A percentile compares a stretch with the other conserved stretches of the same genome.
Conservation (phyloP, 2,797 vertebrate species). For the Acestrorhynchus altus region DNA sequence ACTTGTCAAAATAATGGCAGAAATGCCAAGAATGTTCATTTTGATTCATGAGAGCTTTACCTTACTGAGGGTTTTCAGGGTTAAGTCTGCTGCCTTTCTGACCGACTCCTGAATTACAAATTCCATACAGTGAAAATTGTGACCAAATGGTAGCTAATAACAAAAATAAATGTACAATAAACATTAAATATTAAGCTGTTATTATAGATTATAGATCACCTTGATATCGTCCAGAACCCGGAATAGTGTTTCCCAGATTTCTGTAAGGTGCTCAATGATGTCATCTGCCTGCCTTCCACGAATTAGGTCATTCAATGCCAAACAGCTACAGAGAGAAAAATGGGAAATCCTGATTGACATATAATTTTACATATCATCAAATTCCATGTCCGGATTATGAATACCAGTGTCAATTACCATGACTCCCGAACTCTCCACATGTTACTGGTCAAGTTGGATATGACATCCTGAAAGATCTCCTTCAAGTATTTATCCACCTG, state of each 20-base stretch:
- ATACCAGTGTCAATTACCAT: conserved; percentile 75
- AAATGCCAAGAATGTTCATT: too few species aligned
- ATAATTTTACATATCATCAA: too few species aligned
- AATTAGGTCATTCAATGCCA: conserved; percentile 93
- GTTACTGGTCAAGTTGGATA: conserved; percentile 92
- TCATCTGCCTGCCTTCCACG: conserved; percentile 92
- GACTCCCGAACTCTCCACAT: conserved; percentile 97
- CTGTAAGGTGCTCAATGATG: conserved; percentile 89
- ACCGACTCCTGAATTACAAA: conserved; percentile 89
- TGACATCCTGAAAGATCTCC: conserved; percentile 94
- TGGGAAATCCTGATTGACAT: too few species aligned
- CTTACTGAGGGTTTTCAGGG: conserved; percentile 97
- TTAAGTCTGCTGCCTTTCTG: conserved; percentile 92
- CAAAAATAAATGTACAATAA: too few species aligned
- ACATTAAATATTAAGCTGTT: neutral
- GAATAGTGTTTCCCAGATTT: conserved; percentile 97
- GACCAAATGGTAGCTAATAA: too few species aligned
- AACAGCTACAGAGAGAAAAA: conserved; percentile 81
- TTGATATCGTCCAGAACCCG: conserved; percentile 99
- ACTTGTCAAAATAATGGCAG: neutral
- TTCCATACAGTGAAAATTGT: neutral
- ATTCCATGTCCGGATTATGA: too few species aligned
- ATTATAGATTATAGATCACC: conserved; percentile 77
- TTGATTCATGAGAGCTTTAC: conserved; percentile 66
- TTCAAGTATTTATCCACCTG: conserved; percentile 97